Percentiles rank a stretch among this genome's conserved stretches.
Evolutionary conservation across 2,888 invertebrate species (phyloP).

Genomic region (Erebia aethiops): DNA sequence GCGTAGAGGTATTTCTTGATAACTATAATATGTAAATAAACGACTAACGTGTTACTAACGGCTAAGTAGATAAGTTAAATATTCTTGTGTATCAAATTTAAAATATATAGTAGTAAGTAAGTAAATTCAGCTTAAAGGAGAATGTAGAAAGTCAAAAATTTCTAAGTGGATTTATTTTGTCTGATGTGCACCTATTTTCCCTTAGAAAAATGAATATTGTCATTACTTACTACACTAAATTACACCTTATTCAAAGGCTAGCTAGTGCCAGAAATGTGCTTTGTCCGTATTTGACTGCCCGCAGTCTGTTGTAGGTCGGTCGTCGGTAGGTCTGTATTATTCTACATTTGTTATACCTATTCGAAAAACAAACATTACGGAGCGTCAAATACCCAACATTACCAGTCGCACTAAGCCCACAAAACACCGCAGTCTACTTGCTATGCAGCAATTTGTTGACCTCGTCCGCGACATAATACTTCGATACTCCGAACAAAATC

Average conservation of each 20-base stretch:
- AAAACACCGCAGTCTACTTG: conserved; percentile 77
- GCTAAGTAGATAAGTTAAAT: no score
- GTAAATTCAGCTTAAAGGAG: no score
- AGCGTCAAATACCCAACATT: conserved; percentile 25
- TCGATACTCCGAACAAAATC: conserved; percentile 56
- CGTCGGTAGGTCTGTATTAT: no score
- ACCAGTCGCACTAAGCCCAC: conserved; percentile 63
- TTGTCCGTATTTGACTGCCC: neutral
- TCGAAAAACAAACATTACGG: conserved; percentile 27
- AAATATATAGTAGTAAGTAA: no score
- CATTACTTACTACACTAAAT: neutral
- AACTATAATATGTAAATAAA: conserved; percentile 10
- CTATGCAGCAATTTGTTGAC: conserved; percentile 79
- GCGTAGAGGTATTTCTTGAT: conserved; percentile 7
- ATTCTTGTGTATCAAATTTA: no score
- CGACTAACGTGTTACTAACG: no score
- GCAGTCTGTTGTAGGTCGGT: no score
- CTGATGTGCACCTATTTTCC: no score
- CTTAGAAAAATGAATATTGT: no score
- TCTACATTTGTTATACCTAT: neutral
- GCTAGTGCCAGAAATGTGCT: neutral
- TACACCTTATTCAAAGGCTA: no score
- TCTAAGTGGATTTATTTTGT: no score
- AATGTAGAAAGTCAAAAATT: no score
- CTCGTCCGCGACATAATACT: conserved; percentile 60